Percentiles rank a stretch among this genome's conserved stretches.
Evolutionary conservation across 2,888 invertebrate genomes (phyloP).

Genomic region (Meganola albula): DNA sequence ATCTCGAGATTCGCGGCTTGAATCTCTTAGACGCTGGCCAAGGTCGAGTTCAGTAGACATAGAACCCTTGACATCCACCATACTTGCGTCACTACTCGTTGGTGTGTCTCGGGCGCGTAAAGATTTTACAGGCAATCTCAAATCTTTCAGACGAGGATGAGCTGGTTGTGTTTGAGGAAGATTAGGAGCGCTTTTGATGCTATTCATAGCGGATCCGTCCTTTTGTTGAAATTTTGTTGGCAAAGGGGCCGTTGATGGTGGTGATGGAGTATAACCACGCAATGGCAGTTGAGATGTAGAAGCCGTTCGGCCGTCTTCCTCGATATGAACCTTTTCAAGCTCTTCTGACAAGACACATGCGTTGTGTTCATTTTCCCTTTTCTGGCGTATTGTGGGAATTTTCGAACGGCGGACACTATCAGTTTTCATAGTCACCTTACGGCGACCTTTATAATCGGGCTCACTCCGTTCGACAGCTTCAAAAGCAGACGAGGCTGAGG

Average conservation of each 20-base stretch:
- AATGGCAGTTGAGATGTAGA: conserved; percentile 80
- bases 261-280: conserved; percentile 87
- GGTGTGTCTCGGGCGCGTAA: conserved; percentile 79
- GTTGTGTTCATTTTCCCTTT: conserved; percentile 64
- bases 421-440: conserved; percentile 76
- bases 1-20: conserved; percentile 76
- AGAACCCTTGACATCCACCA: conserved; percentile 79
- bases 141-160: conserved; percentile 84
- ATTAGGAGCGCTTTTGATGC: conserved; percentile 89
- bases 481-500: conserved; percentile 71
- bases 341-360: conserved; percentile 69
- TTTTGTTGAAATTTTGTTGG: conserved; percentile 88
- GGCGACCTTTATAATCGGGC: conserved; percentile 74
- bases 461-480: conserved; percentile 71
- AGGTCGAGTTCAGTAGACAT: conserved; percentile 64
- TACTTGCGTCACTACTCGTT: conserved; percentile 80
- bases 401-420: conserved; percentile 78
- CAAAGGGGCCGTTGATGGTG: conserved; percentile 89
- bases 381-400: conserved; percentile 77
- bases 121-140: conserved; percentile 84
- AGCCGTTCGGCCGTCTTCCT: conserved; percentile 73
- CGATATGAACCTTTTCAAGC: conserved; percentile 81
- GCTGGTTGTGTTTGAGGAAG: conserved; percentile 82
- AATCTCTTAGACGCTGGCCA: conserved; percentile 71
- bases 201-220: conserved; percentile 84